These are phyloP conservation scores for Boleophthalmus pectinirostris DNA, from an alignment of 2,113 vertebrate species.

Conservation along the genomic window DNA sequence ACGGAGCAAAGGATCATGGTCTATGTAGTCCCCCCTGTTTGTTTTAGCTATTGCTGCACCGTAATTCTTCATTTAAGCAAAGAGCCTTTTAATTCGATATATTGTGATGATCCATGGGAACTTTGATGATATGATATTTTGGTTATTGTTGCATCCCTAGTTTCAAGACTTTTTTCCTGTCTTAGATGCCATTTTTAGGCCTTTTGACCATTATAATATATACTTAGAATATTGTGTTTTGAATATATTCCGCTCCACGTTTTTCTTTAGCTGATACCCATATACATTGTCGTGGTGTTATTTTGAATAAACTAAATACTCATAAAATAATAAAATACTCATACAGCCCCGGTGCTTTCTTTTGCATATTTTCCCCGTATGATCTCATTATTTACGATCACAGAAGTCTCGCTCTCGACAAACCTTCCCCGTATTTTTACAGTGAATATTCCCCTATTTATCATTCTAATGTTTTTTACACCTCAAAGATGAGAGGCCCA, in stretches of 20 bases:
- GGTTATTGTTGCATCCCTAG: too few species aligned
- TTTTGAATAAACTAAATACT: neutral
- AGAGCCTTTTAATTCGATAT: too few species aligned
- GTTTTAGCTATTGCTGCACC: too few species aligned
- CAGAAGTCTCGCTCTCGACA: neutral
- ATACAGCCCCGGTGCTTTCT: neutral
- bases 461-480: conserved; percentile 2
- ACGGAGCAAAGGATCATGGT: too few species aligned
- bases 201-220: neutral
- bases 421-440: neutral
- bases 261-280: neutral
- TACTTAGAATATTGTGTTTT: neutral
- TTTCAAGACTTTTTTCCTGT: too few species aligned
- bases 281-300: neutral
- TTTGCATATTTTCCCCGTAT: neutral
- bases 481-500: neutral
- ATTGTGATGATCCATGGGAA: too few species aligned
- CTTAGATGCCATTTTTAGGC: too few species aligned
- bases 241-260: neutral
- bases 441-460: neutral
- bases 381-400: neutral
- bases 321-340: too few species aligned
- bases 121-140: too few species aligned
- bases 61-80: too few species aligned
- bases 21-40: too few species aligned